Percentiles rank a stretch among this genome's conserved stretches.
These are phyloP conservation scores for Hemibagrus wyckioides DNA, from an alignment of 2,113 vertebrate genomes.

Conservation along the genomic window DNA sequence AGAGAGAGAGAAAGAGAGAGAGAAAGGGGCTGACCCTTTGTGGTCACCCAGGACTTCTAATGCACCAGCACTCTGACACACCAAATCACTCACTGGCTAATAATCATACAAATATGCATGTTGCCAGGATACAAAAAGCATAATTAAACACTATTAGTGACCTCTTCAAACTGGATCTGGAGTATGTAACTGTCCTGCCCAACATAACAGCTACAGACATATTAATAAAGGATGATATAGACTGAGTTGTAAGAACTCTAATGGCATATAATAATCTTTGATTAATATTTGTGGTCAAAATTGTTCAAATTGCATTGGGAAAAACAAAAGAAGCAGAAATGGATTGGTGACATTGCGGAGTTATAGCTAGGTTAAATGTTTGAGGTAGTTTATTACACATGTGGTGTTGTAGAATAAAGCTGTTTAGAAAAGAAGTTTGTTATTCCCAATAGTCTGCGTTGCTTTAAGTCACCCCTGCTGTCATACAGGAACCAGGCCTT, in stretches of 20 bases:
- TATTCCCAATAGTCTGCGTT: no score
- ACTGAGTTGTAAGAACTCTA: conserved; percentile 14
- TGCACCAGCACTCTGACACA: conserved; percentile 50
- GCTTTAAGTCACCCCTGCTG: no score
- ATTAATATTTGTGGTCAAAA: neutral
- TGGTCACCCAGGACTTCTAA: conserved; percentile 49
- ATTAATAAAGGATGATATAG: conserved; percentile 33
- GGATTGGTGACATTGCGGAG: neutral
- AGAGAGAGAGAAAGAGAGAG: neutral
- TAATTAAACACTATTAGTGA: conserved; percentile 74
- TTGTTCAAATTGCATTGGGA: neutral
- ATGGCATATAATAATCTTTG: conserved; percentile 8
- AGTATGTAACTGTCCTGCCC: conserved; percentile 58
- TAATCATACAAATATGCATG: conserved; percentile 59
- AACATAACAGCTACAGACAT: conserved; percentile 50
- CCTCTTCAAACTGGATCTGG: conserved; percentile 67
- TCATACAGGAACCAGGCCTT: neutral
- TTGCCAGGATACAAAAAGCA: conserved; percentile 83
- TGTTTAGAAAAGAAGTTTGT: neutral
- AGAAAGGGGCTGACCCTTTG: conserved; percentile 34
- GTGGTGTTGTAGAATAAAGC: neutral
- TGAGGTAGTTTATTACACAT: neutral
- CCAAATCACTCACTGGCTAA: conserved; percentile 66
- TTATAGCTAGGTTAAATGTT: neutral
- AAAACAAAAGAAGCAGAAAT: neutral